Base-by-base conservation (phyloP, 1,140 invertebrate genomes). In the Aphis gossypii region DNA sequence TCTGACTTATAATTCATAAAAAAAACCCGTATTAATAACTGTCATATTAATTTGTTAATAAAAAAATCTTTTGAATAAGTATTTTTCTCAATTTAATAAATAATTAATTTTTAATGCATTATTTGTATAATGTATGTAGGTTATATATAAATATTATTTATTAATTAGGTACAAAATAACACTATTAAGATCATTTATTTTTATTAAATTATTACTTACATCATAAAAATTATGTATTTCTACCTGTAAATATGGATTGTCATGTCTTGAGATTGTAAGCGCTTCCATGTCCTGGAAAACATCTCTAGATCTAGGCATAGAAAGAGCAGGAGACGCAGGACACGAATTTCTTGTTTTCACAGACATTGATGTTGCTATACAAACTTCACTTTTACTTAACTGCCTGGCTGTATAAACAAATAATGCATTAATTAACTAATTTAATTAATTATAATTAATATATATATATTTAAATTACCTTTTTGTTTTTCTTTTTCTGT, bases 211-310 rank as follows among this genome's bases (percentile, higher is more conserved):
- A 14, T n/a, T n/a, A n/a, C 14, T n/a, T 68, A 18, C 11, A n/a
- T 68, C 60, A 68, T 38, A 21, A 21, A 82, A 82, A 83, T 0
- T 60, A 14, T 60, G 18, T 51, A 44, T 90, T 20, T 30, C 7
- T 95, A 97, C 97, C 96, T 97, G 97, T 94, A 98, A 95, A 95
- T 97, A 98, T 38, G 97, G 97, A 96, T 98, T 98, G 95, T 98
- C 97, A 95, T 98, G 97, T 94, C 97, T 95, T 54, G 97, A 98
- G n/a, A 97, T 96, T 94, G 97, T 96, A 46, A 98, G 95, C 21
- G 82, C 82, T 30, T 93, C 92, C 92, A 93, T 93, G 38, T 93
- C 92, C 38, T 97, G 97, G 95, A 97, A 97, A 94, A 98, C 97
- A 95, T 98, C 97, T 94, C 97, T 96, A 88, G 97, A 97, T 94